These are phyloP conservation scores for Burhinus oedicnemus DNA, from an alignment of 2,113 vertebrate genomes.

Conservation along the genomic window DNA sequence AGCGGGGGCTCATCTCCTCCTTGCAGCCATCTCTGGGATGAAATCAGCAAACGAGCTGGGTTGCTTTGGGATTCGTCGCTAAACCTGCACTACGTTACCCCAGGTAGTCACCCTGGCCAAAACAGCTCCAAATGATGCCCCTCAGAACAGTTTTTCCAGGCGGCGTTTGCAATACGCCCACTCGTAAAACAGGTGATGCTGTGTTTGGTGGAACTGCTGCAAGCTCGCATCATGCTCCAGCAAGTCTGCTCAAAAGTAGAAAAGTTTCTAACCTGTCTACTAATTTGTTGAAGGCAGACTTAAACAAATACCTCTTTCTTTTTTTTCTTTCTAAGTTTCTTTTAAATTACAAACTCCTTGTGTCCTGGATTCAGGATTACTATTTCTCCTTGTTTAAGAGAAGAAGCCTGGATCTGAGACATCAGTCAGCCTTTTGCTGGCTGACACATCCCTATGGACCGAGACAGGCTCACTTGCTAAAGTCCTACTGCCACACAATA, in stretches of 20 bases:
- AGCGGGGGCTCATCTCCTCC: accelerated
- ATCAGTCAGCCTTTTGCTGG: not conserved
- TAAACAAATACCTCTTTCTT: not conserved
- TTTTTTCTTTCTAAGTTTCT: not conserved
- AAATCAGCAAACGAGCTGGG: accelerated
- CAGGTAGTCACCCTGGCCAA: not conserved
- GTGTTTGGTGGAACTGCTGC: not conserved
- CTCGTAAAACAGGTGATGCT: not conserved
- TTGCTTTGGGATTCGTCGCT: not conserved
- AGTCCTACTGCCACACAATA: not conserved
- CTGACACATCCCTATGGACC: not conserved
- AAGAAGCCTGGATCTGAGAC: not conserved
- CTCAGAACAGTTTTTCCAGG: not conserved
- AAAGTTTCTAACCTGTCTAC: not conserved
- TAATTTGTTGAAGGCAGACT: not conserved
- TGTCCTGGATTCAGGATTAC: not conserved
- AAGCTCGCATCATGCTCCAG: accelerated
- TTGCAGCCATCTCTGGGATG: not conserved
- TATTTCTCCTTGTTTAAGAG: not conserved
- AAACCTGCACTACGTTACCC: not conserved
- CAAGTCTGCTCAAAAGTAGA: not conserved
- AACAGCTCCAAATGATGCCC: not conserved
- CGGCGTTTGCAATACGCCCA: accelerated
- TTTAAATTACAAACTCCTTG: not conserved
- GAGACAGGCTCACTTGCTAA: not conserved